These are phyloP conservation scores for Furnarius figulus DNA, from an alignment of 2,113 vertebrate genomes.

Conservation along the genomic window DNA sequence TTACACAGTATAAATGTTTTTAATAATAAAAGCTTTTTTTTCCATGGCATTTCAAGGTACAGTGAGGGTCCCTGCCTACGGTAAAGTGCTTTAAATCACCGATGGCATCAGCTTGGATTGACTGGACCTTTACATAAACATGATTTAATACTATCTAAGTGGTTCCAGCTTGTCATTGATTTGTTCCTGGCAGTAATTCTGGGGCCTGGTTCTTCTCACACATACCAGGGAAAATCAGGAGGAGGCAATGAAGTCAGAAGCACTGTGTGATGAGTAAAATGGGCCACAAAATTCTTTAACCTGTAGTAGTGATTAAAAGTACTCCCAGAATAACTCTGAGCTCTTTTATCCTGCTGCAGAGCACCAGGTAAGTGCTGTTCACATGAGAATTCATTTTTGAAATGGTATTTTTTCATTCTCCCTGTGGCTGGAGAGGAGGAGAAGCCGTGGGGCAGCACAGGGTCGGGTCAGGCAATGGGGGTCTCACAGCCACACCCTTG, in stretches of 20 bases:
- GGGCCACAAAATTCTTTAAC: not conserved
- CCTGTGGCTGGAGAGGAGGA: not conserved
- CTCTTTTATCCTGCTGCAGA: not conserved
- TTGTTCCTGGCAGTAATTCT: not conserved
- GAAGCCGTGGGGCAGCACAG: rapidly evolving
- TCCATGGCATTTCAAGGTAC: not conserved
- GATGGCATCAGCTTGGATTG: not conserved
- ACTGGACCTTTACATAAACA: not conserved
- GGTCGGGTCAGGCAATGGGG: not conserved
- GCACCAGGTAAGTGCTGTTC: not conserved
- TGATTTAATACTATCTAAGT: not conserved
- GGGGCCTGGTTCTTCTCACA: not conserved
- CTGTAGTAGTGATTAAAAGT: not conserved
- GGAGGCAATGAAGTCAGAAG: not conserved
- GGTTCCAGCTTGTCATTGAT: not conserved
- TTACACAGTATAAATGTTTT: not conserved
- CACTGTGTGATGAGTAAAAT: not conserved
- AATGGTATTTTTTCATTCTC: rapidly evolving
- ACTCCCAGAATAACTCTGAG: not conserved
- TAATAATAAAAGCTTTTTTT: not conserved
- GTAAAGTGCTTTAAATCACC: not conserved
- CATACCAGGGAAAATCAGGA: not conserved
- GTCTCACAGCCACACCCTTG: not conserved
- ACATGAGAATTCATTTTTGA: not conserved
- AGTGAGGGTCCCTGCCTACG: rapidly evolving